phyloP scores from a whole-genome alignment of 1,140 invertebrate genomes.

The Tetragonula clypearis region DNA sequence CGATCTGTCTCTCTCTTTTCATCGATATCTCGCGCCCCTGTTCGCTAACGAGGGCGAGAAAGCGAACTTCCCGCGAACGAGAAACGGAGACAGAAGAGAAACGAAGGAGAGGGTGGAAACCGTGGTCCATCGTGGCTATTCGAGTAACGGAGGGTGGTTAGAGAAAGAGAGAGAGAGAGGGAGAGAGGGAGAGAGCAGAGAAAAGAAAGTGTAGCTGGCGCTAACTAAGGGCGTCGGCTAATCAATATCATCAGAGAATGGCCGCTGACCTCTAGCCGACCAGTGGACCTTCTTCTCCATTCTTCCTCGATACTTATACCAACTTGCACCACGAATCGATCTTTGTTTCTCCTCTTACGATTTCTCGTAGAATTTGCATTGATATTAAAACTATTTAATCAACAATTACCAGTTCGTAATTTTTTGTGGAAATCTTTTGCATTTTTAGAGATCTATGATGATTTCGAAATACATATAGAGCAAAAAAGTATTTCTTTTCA shows the following conservation, averaged over 20 bases:
- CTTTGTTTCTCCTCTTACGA: background rate
- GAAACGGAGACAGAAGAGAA: slow-evolving; percentile 25
- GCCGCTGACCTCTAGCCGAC: slow-evolving; percentile 66
- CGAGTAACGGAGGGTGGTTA: slow-evolving; percentile 26
- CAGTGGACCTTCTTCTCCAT: slow-evolving; percentile 51
- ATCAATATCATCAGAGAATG: slow-evolving; percentile 81
- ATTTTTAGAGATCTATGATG: too few species aligned
- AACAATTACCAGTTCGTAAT: too few species aligned
- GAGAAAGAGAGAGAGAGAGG: background rate
- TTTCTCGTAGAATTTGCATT: slow-evolving; percentile 6
- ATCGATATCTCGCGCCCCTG: slow-evolving; percentile 42
- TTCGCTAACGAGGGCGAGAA: slow-evolving; percentile 52
- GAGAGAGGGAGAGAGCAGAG: slow-evolving; percentile 46
- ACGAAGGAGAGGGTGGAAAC: slow-evolving; percentile 52
- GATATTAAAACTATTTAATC: background rate
- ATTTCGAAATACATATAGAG: too few species aligned
- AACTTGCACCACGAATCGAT: background rate
- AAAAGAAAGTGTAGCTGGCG: slow-evolving; percentile 76
- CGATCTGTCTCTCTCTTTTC: slow-evolving; percentile 26
- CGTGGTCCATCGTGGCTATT: slow-evolving; percentile 50
- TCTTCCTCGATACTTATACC: slow-evolving; percentile 48
- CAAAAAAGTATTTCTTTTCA: too few species aligned
- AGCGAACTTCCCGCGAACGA: background rate
- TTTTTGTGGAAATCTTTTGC: too few species aligned
- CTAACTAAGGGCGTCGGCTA: slow-evolving; percentile 82